phyloP scores from a whole-genome alignment of 2,113 vertebrate species.

The Progne subis region DNA sequence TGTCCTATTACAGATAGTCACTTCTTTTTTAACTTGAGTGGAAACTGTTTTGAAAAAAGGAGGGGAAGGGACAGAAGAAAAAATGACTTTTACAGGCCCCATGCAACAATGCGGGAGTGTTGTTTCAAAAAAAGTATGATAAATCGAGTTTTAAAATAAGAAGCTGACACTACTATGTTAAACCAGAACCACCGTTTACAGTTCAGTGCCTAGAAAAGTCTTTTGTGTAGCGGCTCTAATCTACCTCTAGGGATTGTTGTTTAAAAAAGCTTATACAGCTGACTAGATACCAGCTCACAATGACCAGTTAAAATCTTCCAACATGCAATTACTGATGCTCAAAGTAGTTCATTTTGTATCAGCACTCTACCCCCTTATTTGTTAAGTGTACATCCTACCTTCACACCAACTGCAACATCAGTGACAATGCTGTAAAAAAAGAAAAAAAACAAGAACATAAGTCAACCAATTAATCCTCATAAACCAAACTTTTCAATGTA shows the following conservation, averaged over 20 bases:
- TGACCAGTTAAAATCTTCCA: neutral
- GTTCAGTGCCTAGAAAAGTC: neutral
- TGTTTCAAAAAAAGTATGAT: neutral
- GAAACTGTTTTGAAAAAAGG: neutral
- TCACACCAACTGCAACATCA: conserved; percentile 96
- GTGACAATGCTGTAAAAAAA: conserved; percentile 86
- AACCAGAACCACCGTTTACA: neutral
- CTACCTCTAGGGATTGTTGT: neutral
- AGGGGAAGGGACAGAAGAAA: neutral
- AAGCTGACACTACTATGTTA: neutral
- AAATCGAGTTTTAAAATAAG: conserved; percentile 1
- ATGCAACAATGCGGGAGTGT: neutral
- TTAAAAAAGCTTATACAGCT: neutral
- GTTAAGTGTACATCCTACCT: conserved; percentile 80
- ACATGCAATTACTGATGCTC: neutral
- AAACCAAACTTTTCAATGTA: neutral
- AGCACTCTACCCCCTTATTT: conserved; percentile 29
- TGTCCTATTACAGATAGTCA: neutral
- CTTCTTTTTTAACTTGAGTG: neutral
- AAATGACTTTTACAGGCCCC: neutral
- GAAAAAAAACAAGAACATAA: neutral
- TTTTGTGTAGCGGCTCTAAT: neutral
- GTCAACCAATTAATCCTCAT: neutral
- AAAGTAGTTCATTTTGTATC: neutral
- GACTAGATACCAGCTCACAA: neutral